Percentiles rank a stretch among this genome's conserved stretches.
Conservation (phyloP, 2,888 invertebrate species). For the Abrostola triplasia region DNA sequence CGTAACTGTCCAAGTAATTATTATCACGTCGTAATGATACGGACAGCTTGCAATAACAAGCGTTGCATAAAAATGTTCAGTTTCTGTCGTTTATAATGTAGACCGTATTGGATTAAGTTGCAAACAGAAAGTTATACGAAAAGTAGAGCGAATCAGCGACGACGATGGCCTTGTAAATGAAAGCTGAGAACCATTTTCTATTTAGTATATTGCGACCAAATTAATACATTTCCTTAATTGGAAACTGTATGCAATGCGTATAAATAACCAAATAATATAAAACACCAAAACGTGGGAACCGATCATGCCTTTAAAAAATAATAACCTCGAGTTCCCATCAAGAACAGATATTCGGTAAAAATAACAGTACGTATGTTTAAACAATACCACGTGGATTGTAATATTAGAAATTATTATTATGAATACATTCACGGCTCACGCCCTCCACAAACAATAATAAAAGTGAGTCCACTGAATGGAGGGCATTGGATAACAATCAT, state of each 20-base stretch:
- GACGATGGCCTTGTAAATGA: conserved; percentile 67
- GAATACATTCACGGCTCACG: background rate
- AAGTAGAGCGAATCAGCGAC: conserved; percentile 69
- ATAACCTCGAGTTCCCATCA: too few relatives aligned
- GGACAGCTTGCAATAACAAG: conserved; percentile 21
- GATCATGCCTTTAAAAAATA: background rate
- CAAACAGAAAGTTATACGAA: conserved; percentile 71
- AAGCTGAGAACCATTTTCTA: conserved; percentile 69
- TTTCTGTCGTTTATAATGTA: conserved; percentile 37
- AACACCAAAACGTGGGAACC: background rate
- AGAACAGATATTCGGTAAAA: too few relatives aligned
- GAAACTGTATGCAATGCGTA: too few relatives aligned
- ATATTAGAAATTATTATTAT: conserved; percentile 3
- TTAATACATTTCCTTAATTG: background rate
- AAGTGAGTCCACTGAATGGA: background rate
- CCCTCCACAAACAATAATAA: background rate
- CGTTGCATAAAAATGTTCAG: conserved; percentile 20
- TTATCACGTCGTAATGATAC: conserved; percentile 29
- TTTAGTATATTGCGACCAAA: conserved; percentile 46
- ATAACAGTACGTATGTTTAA: too few relatives aligned
- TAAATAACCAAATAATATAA: too few relatives aligned
- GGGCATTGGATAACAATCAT: background rate
- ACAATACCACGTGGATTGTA: too few relatives aligned
- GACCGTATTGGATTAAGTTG: conserved; percentile 48
- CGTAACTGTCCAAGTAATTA: conserved; percentile 45